A percentile compares a stretch with the other conserved stretches of the same genome.
These are phyloP conservation scores for Hypomecis punctinalis DNA, from an alignment of 2,888 invertebrate genomes.

Conservation along the genomic window DNA sequence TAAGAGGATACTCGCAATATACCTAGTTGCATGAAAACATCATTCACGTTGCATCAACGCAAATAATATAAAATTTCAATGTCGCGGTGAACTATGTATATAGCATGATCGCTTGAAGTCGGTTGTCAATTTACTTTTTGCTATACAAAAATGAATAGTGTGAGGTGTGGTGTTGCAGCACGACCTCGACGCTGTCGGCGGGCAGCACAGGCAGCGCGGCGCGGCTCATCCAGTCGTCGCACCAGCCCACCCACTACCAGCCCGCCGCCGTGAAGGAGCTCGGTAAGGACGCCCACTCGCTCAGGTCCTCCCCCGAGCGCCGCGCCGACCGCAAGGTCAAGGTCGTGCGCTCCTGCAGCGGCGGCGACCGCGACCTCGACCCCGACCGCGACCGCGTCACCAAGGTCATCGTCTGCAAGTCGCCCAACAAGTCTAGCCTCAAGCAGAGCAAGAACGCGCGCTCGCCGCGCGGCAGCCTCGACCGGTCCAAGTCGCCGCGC, in stretches of 20 bases:
- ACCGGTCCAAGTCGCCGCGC: constrained; percentile 79
- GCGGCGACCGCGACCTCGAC: constrained; percentile 60
- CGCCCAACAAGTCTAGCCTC: constrained; percentile 79
- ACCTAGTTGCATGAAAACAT: no score
- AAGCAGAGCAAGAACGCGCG: constrained; percentile 72
- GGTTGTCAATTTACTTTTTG: no score
- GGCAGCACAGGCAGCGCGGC: constrained; percentile 97
- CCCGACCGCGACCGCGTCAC: constrained; percentile 79
- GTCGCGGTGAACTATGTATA: no score
- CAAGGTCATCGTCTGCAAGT: constrained; percentile 81
- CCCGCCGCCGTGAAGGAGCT: constrained; percentile 94
- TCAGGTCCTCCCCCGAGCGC: constrained; percentile 81
- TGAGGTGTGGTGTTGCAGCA: constrained; percentile 84
- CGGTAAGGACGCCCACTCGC: constrained; percentile 89
- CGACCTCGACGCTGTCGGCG: constrained; percentile 96
- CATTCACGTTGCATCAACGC: no score
- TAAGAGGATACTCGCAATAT: no score
- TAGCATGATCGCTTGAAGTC: no score
- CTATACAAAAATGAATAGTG: neutral
- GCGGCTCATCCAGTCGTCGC: constrained; percentile 96
- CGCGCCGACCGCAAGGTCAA: constrained; percentile 66
- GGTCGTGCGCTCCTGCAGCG: constrained; percentile 57
- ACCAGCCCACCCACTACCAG: constrained; percentile 96
- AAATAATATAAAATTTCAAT: no score
- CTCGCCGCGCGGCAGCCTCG: constrained; percentile 85